These are phyloP conservation scores for Ganaspis brasiliensis DNA, from an alignment of 2,888 invertebrate species.

Conservation along the genomic window DNA sequence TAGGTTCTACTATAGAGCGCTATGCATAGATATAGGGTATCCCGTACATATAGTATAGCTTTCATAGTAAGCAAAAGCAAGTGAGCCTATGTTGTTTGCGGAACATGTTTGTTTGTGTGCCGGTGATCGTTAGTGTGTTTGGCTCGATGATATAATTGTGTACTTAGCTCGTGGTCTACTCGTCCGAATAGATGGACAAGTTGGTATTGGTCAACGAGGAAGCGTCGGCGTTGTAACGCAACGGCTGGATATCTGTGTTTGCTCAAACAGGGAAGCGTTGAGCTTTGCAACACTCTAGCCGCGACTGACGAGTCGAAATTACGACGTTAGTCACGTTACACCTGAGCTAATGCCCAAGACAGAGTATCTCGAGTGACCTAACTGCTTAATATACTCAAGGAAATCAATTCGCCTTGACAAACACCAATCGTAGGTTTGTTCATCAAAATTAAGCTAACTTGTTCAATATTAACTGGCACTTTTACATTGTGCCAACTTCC, in stretches of 20 bases:
- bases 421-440: too few species aligned
- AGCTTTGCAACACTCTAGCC: slow-evolving; percentile 56
- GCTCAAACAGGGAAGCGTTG: slow-evolving; percentile 64
- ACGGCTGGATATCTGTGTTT: slow-evolving; percentile 68
- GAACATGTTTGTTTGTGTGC: slow-evolving; percentile 65
- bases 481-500: too few species aligned
- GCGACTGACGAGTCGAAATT: slow-evolving; percentile 49
- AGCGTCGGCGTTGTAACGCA: slow-evolving; percentile 26
- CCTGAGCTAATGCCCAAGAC: slow-evolving; percentile 36
- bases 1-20: background rate
- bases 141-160: slow-evolving; percentile 71
- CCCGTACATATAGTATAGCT: slow-evolving; percentile 38
- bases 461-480: too few species aligned
- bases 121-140: slow-evolving; percentile 70
- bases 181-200: slow-evolving; percentile 57
- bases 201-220: slow-evolving; percentile 51
- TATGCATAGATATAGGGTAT: slow-evolving; percentile 31
- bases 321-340: slow-evolving; percentile 55
- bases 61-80: slow-evolving; percentile 11
- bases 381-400: background rate
- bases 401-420: background rate
- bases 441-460: too few species aligned
- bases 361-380: background rate
- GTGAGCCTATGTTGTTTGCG: slow-evolving; percentile 61
- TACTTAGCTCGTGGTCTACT: slow-evolving; percentile 62